Evolutionary conservation across 2,888 invertebrate genomes (phyloP), one percentile per base, ranked within the genome.

Genomic region (Calephelis perditalis): DNA sequence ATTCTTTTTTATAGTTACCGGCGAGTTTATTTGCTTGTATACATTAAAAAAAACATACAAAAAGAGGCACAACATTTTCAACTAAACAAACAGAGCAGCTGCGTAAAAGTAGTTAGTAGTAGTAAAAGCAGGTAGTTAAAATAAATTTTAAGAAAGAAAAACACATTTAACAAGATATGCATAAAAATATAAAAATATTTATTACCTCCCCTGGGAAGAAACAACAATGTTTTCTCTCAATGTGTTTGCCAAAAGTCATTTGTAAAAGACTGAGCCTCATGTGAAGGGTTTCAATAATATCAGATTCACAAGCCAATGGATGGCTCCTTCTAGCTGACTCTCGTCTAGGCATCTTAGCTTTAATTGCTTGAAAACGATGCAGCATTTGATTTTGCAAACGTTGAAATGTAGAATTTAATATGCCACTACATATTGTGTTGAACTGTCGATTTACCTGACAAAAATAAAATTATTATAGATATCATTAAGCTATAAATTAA

Each of bases 171-270:
- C 26, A 26, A 40, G 0, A 40, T 40, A 8, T 4, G 8, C 40
- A 10, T 37, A 44, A 5, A 52, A 43, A 35, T 55, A 49, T 12
- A 45, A 43, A 61, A 61, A 56, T 59, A 63, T 49, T 60, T 60
- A 61, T 57, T 91, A 96, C 96, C 92, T 97, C 97, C 82, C 98
- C 98, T 56, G 98, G 97, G 78, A 98, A 98, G 84, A 98, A 98
- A 86, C 97, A 98, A 80, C 97, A 97, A 77, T 97, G 96, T 78
- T 96, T 96, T 72, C 96, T 92, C 81, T 98, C 97, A 78, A 98
- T 97, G 81, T 98, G 97, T 86, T 98, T 98, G 59, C 97, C 97
- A 89, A 97, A 97, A 26, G 97, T 96, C 97, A 98, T 98, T 85
- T 97, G 97, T 65, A 98, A 90, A 62, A 98, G 88, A 60, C 97